Evolutionary conservation across 2,113 vertebrate species (phyloP).

Genomic region (Tringa solitaria): DNA sequence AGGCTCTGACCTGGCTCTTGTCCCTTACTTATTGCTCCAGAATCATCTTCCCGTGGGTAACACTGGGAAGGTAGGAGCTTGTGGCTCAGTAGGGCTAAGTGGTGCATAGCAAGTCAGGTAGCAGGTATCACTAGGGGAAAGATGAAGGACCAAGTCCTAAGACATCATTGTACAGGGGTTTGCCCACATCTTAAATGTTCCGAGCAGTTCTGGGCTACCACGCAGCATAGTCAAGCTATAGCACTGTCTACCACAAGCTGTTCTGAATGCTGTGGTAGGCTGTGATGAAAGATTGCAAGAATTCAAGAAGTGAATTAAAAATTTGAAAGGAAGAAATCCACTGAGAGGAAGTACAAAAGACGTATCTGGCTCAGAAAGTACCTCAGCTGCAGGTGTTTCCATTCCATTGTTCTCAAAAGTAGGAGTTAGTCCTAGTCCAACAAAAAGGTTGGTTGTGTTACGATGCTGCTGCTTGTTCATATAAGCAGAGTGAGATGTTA

Average conservation of each 20-base stretch:
- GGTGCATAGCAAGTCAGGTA: not conserved
- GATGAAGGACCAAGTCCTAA: not conserved
- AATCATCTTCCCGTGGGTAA: not conserved
- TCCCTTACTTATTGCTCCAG: not conserved
- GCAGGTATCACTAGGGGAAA: not conserved
- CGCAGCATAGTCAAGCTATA: fast-evolving
- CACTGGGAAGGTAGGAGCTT: not conserved
- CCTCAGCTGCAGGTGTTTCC: not conserved
- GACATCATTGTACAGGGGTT: fast-evolving
- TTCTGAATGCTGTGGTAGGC: not conserved
- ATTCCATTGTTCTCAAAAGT: not conserved
- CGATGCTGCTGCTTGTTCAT: not conserved
- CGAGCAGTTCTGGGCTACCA: not conserved
- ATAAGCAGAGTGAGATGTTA: not conserved
- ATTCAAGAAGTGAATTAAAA: not conserved
- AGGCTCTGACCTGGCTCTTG: not conserved
- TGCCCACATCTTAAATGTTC: not conserved
- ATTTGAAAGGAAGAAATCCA: not conserved
- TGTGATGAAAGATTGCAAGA: not conserved
- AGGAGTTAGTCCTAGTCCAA: not conserved
- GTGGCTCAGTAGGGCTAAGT: not conserved
- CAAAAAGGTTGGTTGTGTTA: not conserved
- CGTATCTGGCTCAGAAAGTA: not conserved
- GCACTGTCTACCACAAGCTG: not conserved
- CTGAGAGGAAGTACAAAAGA: not conserved